Base-by-base conservation (phyloP, 92 coral and sea anemone genomes). In the Phenganax subtilis region DNA sequence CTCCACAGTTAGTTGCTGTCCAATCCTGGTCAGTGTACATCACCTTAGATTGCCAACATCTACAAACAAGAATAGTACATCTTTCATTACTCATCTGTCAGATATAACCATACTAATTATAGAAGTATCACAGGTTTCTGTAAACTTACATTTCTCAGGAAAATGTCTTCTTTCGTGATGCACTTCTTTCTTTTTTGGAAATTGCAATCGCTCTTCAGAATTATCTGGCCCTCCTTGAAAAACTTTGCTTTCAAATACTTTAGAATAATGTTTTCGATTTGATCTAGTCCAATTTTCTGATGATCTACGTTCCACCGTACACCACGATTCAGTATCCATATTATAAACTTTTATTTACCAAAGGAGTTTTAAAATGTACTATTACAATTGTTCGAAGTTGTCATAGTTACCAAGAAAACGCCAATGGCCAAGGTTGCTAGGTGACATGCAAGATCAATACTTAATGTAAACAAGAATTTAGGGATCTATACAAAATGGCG, bases 291-390 rank as follows among this genome's bases (percentile, higher is more conserved):
- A 96, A 81, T 96, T 97, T 77, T 96, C 96, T 75, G 93, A 92
- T 71, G 99, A 90, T 75, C 85, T 87, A 25, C 89, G 86, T 67
- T 96, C 99, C 47, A 96, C 99, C 11, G 91, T 85, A 75, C 99
- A 96, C 99, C 99, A 96, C 5, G 99, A 96, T 77, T 96, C 99
- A n/a, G 92, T 77, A 79, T 96, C 92, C 99, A 96, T 96, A 20
- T n/a, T 73, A 47, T 6, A 11, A 52, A 12, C 51, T 30, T 27
- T 65, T 4, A 17, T 17, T 28, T 10, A 10, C 25, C 11, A 4
- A 65, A 20, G 10, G 71, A 59, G 3, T 59, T 59, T 20, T n/a
- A 11, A 64, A 64, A 20, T 64, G 8, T 17, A 16, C 37, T 30
- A 10, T 28, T 67, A 27, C 2, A 64, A 27, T 68, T 30, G 20